phyloP scores from a whole-genome alignment of 2,113 vertebrate species.

The Ornithorhynchus anatinus region DNA sequence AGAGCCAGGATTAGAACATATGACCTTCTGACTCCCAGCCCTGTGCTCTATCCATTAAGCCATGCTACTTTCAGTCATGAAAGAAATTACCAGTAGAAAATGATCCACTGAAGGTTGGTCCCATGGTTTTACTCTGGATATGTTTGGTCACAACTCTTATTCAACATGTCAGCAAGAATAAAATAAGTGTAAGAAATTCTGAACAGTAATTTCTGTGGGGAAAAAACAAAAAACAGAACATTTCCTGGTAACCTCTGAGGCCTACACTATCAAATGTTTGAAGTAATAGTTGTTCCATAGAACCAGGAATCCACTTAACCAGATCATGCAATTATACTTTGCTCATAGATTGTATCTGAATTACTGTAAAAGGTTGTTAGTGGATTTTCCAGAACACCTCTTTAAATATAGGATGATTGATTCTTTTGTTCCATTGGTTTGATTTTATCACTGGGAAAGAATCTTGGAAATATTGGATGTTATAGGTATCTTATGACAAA shows the following conservation, averaged over 20 bases:
- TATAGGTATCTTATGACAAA: background rate
- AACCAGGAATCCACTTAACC: constrained; percentile 20
- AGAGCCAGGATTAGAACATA: too few species aligned
- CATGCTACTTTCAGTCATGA: too few species aligned
- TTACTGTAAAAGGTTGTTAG: constrained; percentile 33
- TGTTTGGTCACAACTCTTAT: constrained; percentile 8
- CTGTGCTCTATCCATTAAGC: too few species aligned
- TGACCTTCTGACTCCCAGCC: too few species aligned
- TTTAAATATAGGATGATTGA: constrained; percentile 45
- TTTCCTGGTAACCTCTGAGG: constrained; percentile 49
- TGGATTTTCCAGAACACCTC: constrained; percentile 43
- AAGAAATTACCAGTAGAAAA: background rate
- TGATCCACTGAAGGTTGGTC: background rate
- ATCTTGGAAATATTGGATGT: constrained; percentile 32
- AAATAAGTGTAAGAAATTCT: constrained; percentile 7
- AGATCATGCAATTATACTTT: constrained; percentile 56
- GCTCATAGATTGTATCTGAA: constrained; percentile 52
- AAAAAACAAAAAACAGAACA: constrained; percentile 38
- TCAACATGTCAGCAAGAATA: background rate
- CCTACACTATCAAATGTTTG: constrained; percentile 25
- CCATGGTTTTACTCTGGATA: background rate
- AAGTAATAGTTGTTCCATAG: constrained; percentile 45
- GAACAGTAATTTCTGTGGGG: constrained; percentile 27
- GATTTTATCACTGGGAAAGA: constrained; percentile 17
- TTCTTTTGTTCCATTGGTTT: constrained; percentile 27